A percentile compares a stretch with the other conserved stretches of the same genome.
Evolutionary conservation across 2,113 vertebrate genomes (phyloP).

Genomic region (Ptyas mucosa): DNA sequence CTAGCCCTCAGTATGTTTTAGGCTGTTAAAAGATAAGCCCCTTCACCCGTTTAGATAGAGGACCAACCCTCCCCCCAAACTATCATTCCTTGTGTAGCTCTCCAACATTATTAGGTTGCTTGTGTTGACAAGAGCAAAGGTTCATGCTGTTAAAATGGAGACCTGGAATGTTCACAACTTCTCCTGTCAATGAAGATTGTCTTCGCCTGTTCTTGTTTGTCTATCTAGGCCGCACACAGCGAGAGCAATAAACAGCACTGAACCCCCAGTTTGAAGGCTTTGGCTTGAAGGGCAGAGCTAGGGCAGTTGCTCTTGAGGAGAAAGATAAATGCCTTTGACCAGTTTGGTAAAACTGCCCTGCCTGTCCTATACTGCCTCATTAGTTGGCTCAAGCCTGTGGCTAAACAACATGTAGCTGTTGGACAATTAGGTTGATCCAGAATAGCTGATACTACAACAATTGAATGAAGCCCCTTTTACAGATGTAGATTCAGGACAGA

Average conservation of each 20-base stretch:
- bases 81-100: not conserved
- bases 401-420: conserved; percentile 25
- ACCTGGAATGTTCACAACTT: conserved; percentile 12
- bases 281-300: not conserved
- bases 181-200: not conserved
- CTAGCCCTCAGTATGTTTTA: not conserved
- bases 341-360: conserved; percentile 40
- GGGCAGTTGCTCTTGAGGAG: conserved; percentile 30
- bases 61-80: not conserved
- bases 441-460: conserved; percentile 53
- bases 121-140: conserved; percentile 27
- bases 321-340: conserved; percentile 47
- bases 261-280: not conserved
- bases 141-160: conserved; percentile 47
- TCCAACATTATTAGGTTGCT: conserved; percentile 11
- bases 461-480: not conserved
- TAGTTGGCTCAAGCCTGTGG: conserved; percentile 37
- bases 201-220: not conserved
- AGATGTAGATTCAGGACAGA: conserved; percentile 45
- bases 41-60: rapidly evolving
- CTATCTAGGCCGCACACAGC: conserved; percentile 50
- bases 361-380: conserved; percentile 46
- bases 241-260: not conserved
- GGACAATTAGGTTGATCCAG: conserved; percentile 15
- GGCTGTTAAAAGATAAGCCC: rapidly evolving